Evolutionary conservation across 1,140 invertebrate genomes (phyloP), one percentile per base, ranked within the genome.

Genomic region (Ephestia elutella): DNA sequence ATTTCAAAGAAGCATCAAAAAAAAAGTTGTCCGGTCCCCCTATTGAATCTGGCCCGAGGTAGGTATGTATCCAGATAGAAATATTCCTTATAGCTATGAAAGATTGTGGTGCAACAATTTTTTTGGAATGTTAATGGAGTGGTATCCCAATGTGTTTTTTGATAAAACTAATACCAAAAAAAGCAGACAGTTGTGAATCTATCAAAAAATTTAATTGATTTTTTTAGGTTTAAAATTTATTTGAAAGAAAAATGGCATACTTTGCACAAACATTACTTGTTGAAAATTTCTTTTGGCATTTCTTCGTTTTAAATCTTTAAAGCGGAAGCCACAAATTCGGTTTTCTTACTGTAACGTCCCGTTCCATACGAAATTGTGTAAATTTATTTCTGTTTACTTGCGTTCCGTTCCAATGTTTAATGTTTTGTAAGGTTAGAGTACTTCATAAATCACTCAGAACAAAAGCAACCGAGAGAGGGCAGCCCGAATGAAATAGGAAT

Each of bases 381-480:
- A 68, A 64, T 73, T 67, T 71, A 73, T 75, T 70, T 74, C 65
- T 74, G 68, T 74, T 77, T 73, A 73, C 70, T 75, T 70, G 69
- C 70, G 73, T 78, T 73, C 66, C 55, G 59, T 59, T 66, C 63
- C 66, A 57, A 73, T 80, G 73, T 78, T 76, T 73, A 80, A 80
- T 80, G 78, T 78, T 76, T 80, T 75, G 75, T 78, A 75, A 76
- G 70, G 65, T 71, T 70, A 59, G 65, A 68, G 69, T 77, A 78
- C 74, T 75, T 72, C 71, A 80, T 78, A 80, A 80, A 80, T 80
- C 78, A 80, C 69, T 71, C 66, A 70, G 78, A 76, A 78, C 78
- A 80, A 80, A 77, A 75, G 73, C 63, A 70, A 66, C 56, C 55
- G 63, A 62, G 63, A 63, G 62, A 53, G 59, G 62, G 67, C 64